Evolutionary conservation across 2,113 vertebrate genomes (phyloP), one percentile per base, ranked within the genome.

Genomic region (Pyrgilauda ruficollis): DNA sequence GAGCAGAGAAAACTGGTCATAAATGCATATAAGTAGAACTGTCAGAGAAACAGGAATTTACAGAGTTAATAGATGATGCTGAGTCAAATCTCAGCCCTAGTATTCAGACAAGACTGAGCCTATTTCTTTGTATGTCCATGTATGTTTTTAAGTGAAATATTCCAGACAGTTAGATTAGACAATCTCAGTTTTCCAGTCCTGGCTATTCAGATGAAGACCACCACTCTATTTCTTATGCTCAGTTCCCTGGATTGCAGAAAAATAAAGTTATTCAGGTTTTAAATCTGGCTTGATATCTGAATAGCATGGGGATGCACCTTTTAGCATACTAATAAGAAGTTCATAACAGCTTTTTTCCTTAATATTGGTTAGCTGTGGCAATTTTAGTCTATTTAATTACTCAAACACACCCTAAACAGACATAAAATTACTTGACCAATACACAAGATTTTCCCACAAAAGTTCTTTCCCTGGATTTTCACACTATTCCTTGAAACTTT

Each of bases 51-150:
- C 1, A 10, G 35, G 33, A 75, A 53, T 81, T 68, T 78, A 41
- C 10, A 17, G 28, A 53, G 23, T 14, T 22, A 72, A 19, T 9
- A 58, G 59, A 27, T 31, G 28, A 44, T 30, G 6, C 21, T 33
- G 6, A 44, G 7, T 59, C 53, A 91, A 41, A 82, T 69, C 39
- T 69, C 31, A 59, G 39, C 4, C 28, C 35, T 37, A 11, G n/a
- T 69, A 75, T 30, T 70, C n/a, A 52, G 30, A 43, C 3, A 23
- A 7, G 26, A 41, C 31, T 44, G 31, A 73, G 39, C 20, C 18
- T 56, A 22, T 89, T 75, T 89, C 46, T 79, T 79, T 1, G 1
- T 17, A 47, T 0, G 0, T 68, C 6, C 1, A 0, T 21, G 2
- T 8, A n/a, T 31, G 3, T 61, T 83, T 86, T 66, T 27, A 66